Percentiles rank a stretch among this genome's conserved stretches.
Conservation (phyloP, 2,888 invertebrate genomes). For the Ectemnius continuus region DNA sequence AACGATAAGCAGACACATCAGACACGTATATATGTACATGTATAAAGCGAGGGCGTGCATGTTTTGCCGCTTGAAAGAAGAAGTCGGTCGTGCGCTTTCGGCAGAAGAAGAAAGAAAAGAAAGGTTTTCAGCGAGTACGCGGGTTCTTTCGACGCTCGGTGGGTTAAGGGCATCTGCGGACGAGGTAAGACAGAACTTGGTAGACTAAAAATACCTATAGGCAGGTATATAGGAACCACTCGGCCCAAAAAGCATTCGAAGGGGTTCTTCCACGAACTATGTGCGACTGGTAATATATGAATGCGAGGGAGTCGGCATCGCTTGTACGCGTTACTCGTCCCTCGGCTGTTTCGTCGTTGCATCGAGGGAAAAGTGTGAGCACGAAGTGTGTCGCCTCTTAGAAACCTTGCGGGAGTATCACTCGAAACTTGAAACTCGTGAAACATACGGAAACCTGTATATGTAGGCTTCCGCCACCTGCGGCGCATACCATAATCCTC, state of each 20-base stretch:
- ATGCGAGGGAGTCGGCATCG: conserved; percentile 35
- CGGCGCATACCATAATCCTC: conserved; percentile 21
- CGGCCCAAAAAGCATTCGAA: conserved; percentile 61
- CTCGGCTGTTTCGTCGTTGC: conserved; percentile 36
- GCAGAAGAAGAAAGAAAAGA: conserved; percentile 37
- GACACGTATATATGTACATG: background rate
- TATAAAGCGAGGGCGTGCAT: background rate
- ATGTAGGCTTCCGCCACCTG: conserved; percentile 25
- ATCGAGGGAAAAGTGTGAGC: conserved; percentile 24
- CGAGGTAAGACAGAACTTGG: conserved; percentile 33
- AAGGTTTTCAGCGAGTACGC: conserved; percentile 43
- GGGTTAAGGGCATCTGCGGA: conserved; percentile 39
- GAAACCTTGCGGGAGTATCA: conserved; percentile 41
- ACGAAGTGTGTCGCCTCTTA: conserved; percentile 43
- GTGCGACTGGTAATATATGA: conserved; percentile 35
- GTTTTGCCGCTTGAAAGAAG: conserved; percentile 1
- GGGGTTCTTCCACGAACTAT: conserved; percentile 48
- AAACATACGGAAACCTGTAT: conserved; percentile 45
- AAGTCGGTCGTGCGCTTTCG: conserved; percentile 1
- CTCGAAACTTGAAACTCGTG: conserved; percentile 57
- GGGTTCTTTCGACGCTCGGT: conserved; percentile 32
- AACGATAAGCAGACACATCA: background rate
- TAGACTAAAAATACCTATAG: conserved; percentile 45
- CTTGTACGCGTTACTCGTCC: conserved; percentile 44
- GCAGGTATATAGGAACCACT: conserved; percentile 50